Base-by-base conservation (phyloP, 1,140 invertebrate species). In the Zaprionus taronus region DNA sequence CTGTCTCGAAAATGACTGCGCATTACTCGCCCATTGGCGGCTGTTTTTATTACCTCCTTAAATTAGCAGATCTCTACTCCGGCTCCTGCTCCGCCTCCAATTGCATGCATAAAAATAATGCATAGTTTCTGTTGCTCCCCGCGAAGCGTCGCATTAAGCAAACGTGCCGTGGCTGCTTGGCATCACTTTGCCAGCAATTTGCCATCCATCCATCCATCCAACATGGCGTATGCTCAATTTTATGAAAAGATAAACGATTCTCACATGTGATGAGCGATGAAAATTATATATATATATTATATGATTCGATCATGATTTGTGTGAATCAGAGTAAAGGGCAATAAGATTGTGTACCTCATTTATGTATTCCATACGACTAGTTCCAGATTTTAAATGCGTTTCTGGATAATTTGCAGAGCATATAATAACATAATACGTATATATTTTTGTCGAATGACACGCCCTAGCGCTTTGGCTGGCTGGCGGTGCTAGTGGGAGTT, bases 1-100 rank as follows among this genome's bases (percentile, higher is more conserved):
- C 47, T 22, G 79, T 72, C 72, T 71, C 77, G 72, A 64, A 85
- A 85, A 81, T 84, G 84, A 67, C 71, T 60, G 62, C 47, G 71
- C 57, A 81, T 90, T 81, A 90, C 66, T 79, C 72, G 83, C 69
- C 75, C 79, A 81, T 89, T 85, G 85, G 85, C 72, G 78, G 85
- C 79, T 65, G 22, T 81, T 81, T 89, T 87, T 89, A 87, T 87
- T 64, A 53, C 49, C 49, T 67, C 74, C 78, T 89, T 79, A 89
- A 83, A 79, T 75, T 83, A 70, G 68, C 70, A 62, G 81, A 64
- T 34, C 31, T 34, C 9, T 34, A 34, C 31, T 68, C 31, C 36
- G 12, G 20, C 17, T 22, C 28, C 57, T 31, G 5, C 41, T n/a
- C 15, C 41, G 41, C 4, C 15, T 51, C 20, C 47, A 12, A 51